Evolutionary conservation across 2,888 invertebrate genomes (phyloP), one percentile per base, ranked within the genome.

Genomic region (Sericinus montela): DNA sequence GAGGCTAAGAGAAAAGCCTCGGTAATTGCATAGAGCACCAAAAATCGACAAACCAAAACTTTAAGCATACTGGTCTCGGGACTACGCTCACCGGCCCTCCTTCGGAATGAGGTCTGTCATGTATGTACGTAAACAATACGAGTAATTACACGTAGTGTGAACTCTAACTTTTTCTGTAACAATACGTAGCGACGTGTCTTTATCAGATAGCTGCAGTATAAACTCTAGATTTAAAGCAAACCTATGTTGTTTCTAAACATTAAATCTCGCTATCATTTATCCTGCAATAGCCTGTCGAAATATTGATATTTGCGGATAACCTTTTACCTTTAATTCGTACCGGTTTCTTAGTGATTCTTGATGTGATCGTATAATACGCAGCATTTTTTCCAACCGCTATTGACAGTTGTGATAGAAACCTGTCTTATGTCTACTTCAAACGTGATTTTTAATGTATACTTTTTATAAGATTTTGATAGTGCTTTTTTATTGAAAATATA

Each of bases 251-350:
- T 51, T 51, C 44, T 50, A 45, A 44, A 53, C 53, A 58, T 60
- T 57, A 13, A 37, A 23, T 45, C 15, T 19, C 16, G 11, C 41
- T 32, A 50, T 50, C 29, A 50, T 44, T 46, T 39, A 47, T 39
- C 19, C 28, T 45, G 43, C 39, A 46, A 44, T 36, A n/a, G 47
- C 29, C 45, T 49, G 48, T 51, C 63, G 65, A 69, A 67, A 69
- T 72, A 72, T 72, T 71, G 65, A 66, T 61, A 57, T 60, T 59
- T 73, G 69, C 69, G 68, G 67, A 65, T 76, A 83, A 80, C 77
- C 79, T 81, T 81, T 80, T 78, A 72, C 75, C 72, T 75, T 73
- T 72, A 66, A 60, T 60, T 64, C 57, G 66, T 82, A 80, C 83
- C 82, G 80, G 83, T 85, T 85, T 77, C 63, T 11, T 11, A 1